Evolutionary conservation across 2,888 invertebrate species (phyloP).

Genomic region (Eretmocerus hayati): DNA sequence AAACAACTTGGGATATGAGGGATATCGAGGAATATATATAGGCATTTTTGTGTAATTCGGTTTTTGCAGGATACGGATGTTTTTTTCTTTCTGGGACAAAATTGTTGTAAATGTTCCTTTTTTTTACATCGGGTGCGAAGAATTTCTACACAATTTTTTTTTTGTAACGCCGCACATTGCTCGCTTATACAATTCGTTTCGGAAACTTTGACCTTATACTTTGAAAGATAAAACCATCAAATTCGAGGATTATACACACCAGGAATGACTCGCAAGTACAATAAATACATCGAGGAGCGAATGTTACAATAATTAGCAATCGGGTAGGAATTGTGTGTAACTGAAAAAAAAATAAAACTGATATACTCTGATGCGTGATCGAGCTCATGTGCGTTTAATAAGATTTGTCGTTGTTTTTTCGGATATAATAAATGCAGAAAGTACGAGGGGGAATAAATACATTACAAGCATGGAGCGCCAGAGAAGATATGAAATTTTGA

Average conservation of each 20-base stretch:
- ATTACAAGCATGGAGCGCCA: too few species aligned
- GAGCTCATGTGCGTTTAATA: conserved; percentile 18
- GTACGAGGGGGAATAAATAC: too few species aligned
- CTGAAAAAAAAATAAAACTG: too few species aligned
- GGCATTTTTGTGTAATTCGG: neutral
- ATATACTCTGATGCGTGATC: conserved; percentile 4
- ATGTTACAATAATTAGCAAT: conserved; percentile 21
- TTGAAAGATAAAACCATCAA: too few species aligned
- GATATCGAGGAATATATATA: neutral
- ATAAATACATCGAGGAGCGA: conserved; percentile 28
- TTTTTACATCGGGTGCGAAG: conserved; percentile 10
- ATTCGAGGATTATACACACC: conserved; percentile 22
- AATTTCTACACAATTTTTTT: conserved; percentile 10
- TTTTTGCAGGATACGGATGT: neutral
- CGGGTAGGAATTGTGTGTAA: neutral
- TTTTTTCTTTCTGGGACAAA: too few species aligned
- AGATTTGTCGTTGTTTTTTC: neutral
- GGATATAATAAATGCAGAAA: too few species aligned
- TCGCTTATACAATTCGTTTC: conserved; percentile 2
- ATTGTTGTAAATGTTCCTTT: neutral
- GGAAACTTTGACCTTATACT: too few species aligned
- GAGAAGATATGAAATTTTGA: too few species aligned
- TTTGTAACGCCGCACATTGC: neutral
- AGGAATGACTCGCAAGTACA: conserved; percentile 31
- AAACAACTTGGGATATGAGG: conserved; percentile 10